Conservation (phyloP, 2,797 vertebrate species). For the Erpetoichthys calabaricus region DNA sequence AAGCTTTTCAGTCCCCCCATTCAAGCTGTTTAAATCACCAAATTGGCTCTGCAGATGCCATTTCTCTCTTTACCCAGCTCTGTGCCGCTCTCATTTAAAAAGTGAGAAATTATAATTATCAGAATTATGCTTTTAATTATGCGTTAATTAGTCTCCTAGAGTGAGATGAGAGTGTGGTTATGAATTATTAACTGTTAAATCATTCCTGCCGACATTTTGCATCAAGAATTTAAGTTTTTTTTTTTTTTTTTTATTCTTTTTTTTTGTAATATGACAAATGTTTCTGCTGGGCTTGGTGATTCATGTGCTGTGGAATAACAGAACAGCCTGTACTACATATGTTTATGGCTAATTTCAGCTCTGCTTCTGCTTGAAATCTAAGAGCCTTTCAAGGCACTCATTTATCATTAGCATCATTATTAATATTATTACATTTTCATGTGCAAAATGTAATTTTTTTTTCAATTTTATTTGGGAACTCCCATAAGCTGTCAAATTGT, state of each 20-base stretch:
- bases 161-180: slow-evolving; percentile 61
- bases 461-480: no score
- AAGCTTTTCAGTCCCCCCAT: slow-evolving; percentile 19
- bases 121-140: slow-evolving; percentile 83
- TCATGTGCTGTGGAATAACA: slow-evolving; percentile 52
- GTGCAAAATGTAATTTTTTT: slow-evolving; percentile 18
- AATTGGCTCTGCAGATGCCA: slow-evolving; percentile 54
- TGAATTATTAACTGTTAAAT: slow-evolving; percentile 66
- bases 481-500: no score
- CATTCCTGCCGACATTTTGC: slow-evolving; percentile 32
- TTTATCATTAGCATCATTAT: slow-evolving; percentile 39
- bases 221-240: slow-evolving; percentile 33
- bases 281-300: slow-evolving; percentile 46
- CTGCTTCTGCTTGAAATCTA: no score
- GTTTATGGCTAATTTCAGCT: slow-evolving; percentile 50
- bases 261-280: slow-evolving; percentile 16
- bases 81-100: slow-evolving; percentile 58
- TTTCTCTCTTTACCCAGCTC: slow-evolving; percentile 40
- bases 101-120: slow-evolving; percentile 78
- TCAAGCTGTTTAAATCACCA: slow-evolving; percentile 48
- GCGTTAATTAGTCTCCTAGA: slow-evolving; percentile 76
- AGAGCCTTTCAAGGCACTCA: slow-evolving; percentile 42
- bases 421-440: slow-evolving; percentile 26
- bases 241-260: slow-evolving; percentile 29
- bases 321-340: slow-evolving; percentile 64